Conservation (phyloP, 2,113 vertebrate species). For the human region GRCh38 chr1:192221501-192222000, state of each 20-base stretch:
- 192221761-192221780: not conserved
- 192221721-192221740: not conserved
- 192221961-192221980: not conserved
- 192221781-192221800: not conserved
- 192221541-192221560: not conserved
- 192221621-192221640: not conserved
- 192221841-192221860: not conserved
- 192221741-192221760: not conserved
- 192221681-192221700: not conserved
- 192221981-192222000: not conserved
- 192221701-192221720: not conserved
- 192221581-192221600: not conserved
- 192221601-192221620: not conserved
- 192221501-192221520: not conserved
- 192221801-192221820: not conserved
- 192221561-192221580: not conserved
- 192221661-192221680: not conserved
- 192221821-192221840: not conserved
- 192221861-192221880: not conserved
- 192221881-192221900: not conserved
- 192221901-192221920: not conserved
- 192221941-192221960: not conserved
- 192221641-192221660: not conserved
- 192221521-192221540: not conserved
- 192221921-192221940: not conserved